A percentile compares a stretch with the other conserved stretches of the same genome.
Conservation (phyloP, 2,888 invertebrate genomes). For the Melieria picta region DNA sequence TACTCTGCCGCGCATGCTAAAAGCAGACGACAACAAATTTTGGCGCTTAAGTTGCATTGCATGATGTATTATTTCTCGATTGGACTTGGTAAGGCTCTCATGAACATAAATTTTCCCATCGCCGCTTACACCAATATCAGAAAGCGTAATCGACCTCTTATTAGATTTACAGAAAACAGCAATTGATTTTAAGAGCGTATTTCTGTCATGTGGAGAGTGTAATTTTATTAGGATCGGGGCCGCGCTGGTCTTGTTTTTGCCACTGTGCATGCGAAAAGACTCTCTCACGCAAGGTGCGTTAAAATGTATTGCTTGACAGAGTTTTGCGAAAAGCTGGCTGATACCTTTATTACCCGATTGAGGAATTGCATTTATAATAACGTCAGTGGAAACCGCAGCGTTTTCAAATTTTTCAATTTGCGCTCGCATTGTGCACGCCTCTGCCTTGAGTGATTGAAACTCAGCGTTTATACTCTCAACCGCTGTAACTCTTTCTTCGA, state of each 20-base stretch:
- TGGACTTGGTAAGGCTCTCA: no score
- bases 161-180: conserved; percentile 1
- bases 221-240: not conserved
- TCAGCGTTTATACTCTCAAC: conserved; percentile 4
- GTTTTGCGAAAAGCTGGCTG: not conserved
- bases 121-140: not conserved
- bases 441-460: not conserved
- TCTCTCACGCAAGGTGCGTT: not conserved
- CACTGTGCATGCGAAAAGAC: not conserved
- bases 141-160: not conserved
- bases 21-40: not conserved
- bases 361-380: conserved; percentile 8
- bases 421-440: not conserved
- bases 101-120: no score
- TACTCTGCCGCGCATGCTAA: not conserved
- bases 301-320: not conserved
- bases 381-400: not conserved
- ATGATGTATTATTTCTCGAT: no score
- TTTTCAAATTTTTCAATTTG: not conserved
- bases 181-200: not conserved
- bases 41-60: no score
- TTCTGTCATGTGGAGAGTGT: not conserved
- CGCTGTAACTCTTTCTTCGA: conserved; percentile 3
- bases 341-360: not conserved
- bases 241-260: not conserved